These are phyloP conservation scores for Apamea crenata DNA, from an alignment of 2,888 invertebrate genomes.

Conservation along the genomic window DNA sequence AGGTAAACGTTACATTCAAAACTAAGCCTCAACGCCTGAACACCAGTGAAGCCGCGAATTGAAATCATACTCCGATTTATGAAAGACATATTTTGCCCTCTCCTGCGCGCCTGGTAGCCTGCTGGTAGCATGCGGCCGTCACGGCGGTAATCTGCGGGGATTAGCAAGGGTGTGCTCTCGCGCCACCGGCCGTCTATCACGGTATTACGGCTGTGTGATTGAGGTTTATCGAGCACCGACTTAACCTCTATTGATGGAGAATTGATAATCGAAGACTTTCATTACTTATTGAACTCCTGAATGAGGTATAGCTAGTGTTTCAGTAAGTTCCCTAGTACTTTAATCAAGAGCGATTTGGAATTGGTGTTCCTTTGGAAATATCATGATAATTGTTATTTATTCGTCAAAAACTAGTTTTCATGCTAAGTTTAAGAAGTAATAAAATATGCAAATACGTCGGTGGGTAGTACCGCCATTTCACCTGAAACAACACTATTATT, in stretches of 20 bases:
- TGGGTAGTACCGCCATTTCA: not conserved
- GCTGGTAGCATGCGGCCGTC: conserved; percentile 9
- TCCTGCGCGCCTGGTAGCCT: not conserved
- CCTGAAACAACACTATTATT: conserved; percentile 2
- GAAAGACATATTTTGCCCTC: conserved; percentile 1
- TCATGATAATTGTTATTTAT: not conserved
- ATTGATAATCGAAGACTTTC: not conserved
- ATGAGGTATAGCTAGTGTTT: not conserved
- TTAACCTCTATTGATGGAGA: conserved; percentile 21
- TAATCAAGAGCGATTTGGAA: not conserved
- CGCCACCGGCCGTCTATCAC: not conserved
- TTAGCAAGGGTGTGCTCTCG: conserved; percentile 35
- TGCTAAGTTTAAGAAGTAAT: not conserved
- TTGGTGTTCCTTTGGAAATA: not conserved
- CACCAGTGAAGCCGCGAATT: conserved; percentile 42
- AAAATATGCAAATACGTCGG: not conserved
- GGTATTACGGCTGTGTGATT: conserved; percentile 12
- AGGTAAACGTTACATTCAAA: conserved; percentile 9
- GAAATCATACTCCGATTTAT: conserved; percentile 33
- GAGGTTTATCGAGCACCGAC: not conserved
- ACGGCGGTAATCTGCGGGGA: conserved; percentile 27
- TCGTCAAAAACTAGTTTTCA: not conserved
- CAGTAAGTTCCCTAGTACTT: not conserved
- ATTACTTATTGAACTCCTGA: not conserved
- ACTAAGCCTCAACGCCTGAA: not conserved